phyloP scores from a whole-genome alignment of 2,888 invertebrate genomes.

The Cataglyphis cursor region DNA sequence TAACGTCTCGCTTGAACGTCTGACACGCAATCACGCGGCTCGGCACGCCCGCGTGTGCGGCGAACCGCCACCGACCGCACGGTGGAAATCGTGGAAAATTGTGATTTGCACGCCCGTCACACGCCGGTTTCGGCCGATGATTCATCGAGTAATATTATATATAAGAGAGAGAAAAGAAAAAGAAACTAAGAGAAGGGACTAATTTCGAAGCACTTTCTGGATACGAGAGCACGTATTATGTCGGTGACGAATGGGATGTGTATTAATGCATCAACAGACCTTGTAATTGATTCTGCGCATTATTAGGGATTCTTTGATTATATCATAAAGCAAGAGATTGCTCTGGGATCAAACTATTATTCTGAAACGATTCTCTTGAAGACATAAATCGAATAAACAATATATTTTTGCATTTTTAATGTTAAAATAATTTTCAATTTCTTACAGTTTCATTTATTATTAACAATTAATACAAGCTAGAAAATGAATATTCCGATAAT shows the following conservation, averaged over 20 bases:
- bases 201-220: constrained; percentile 57
- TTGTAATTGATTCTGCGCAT: constrained; percentile 35
- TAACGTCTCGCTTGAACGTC: constrained; percentile 70
- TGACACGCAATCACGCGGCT: constrained; percentile 31
- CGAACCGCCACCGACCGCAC: constrained; percentile 56
- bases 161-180: not conserved
- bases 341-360: not conserved
- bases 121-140: constrained; percentile 60
- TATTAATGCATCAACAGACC: constrained; percentile 2
- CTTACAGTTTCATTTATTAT: constrained; percentile 4
- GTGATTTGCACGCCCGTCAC: constrained; percentile 72
- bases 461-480: not conserved
- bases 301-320: constrained; percentile 44
- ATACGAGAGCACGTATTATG: constrained; percentile 41
- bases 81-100: constrained; percentile 75
- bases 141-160: constrained; percentile 52
- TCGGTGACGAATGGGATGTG: constrained; percentile 33
- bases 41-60: constrained; percentile 32
- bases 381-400: not conserved
- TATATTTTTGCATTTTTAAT: constrained; percentile 2
- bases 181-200: constrained; percentile 27
- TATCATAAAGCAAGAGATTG: not conserved
- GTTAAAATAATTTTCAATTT: not conserved
- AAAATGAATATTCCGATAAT: constrained; percentile 26
- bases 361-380: not conserved